phyloP scores from a whole-genome alignment of 2,113 vertebrate species.

The Gavia stellata region DNA sequence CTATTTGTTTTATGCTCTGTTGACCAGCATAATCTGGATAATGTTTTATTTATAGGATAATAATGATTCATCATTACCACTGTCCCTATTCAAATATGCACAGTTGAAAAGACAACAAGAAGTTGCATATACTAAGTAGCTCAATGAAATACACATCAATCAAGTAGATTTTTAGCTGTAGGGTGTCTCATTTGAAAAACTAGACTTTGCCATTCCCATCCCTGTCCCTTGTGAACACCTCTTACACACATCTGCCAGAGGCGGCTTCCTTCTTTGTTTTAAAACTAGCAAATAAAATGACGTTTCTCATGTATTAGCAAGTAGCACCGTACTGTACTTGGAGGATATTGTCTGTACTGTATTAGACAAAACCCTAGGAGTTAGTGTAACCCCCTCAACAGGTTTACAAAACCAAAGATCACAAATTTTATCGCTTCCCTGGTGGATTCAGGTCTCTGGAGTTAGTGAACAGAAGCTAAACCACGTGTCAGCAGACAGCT shows the following conservation, averaged over 20 bases:
- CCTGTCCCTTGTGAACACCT: neutral
- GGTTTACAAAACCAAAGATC: neutral
- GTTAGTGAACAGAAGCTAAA: neutral
- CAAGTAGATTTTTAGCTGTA: neutral
- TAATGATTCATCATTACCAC: constrained; percentile 35
- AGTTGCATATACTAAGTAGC: neutral
- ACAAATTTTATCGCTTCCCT: no score
- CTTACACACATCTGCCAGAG: fast-evolving
- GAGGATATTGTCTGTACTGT: no score
- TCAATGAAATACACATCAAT: constrained; percentile 1
- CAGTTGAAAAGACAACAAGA: constrained; percentile 20
- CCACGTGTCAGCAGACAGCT: neutral
- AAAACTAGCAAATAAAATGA: neutral
- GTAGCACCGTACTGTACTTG: no score
- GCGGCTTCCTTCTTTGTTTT: neutral
- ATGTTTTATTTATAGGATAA: constrained; percentile 63
- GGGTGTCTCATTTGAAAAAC: neutral
- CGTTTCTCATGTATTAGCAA: neutral
- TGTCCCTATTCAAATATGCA: constrained; percentile 14
- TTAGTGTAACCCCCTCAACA: neutral
- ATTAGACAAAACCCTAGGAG: neutral
- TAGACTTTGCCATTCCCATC: neutral
- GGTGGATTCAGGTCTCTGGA: neutral
- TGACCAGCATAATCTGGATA: constrained; percentile 38
- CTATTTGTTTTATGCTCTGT: constrained; percentile 40